Base-by-base conservation (phyloP, 2,888 invertebrate species). In the Aleiodes testaceus region DNA sequence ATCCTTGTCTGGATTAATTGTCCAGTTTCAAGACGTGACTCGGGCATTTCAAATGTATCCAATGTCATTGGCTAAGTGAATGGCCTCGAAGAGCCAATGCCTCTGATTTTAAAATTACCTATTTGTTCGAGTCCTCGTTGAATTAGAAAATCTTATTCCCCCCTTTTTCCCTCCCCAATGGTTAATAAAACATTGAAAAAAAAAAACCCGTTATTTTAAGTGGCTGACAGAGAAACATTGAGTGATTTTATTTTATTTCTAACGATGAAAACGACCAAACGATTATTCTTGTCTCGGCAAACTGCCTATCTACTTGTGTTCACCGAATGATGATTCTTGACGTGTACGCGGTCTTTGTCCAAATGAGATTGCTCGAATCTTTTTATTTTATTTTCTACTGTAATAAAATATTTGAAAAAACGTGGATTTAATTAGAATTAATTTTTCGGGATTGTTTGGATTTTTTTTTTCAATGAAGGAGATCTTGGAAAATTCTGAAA, bases 1-100 rank as follows among this genome's bases (percentile, higher is more conserved):
- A 66, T 65, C 36, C 70, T 70, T 66, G 66, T 61, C 49, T n/a
- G 66, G 52, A 71, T 71, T 71, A 71, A 71, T 71, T 66, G 66
- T 42, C 52, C 36, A 30, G 69, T 66, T 36, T 47, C 20, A 61
- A 49, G 11, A 49, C 45, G 70, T 30, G 55, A 53, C 45, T 22
- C 30, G 12, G 30, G 45, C 69, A 53, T 65, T 53, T 36, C 42
- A 18, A 44, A 50, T 53, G 14, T 45, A 64, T 45, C 12, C 50
- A 50, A n/a, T 49, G 30, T 49, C 36, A 59, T 22, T 36, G 30
- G 30, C 9, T 59, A 3, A 36, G 30, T 59, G 47, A 36, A 49
- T 65, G 26, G 49, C 22, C 45, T 45, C 30, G 12, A 4, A 26
- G 26, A 26, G 47, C 14, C 36, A 55, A n/a, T 55, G 30, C 0